These are phyloP conservation scores for Tolmerus cingulatus DNA, from an alignment of 2,888 invertebrate species.

Conservation along the genomic window DNA sequence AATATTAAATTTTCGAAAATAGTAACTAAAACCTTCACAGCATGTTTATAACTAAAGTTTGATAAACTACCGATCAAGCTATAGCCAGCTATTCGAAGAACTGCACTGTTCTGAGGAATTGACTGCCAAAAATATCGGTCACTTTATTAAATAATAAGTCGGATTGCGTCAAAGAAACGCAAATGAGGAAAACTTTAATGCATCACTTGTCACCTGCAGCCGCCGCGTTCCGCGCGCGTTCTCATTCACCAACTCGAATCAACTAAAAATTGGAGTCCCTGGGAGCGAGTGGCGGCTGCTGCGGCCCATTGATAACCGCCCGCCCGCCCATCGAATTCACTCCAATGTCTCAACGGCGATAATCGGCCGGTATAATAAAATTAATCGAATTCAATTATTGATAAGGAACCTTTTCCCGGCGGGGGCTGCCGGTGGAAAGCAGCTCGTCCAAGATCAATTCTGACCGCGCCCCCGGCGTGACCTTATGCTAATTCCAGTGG, in stretches of 20 bases:
- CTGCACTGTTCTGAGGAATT: background rate
- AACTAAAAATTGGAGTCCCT: background rate
- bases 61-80: background rate
- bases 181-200: background rate
- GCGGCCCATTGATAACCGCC: background rate
- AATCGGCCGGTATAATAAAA: constrained; percentile 10
- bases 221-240: background rate
- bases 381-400: constrained; percentile 27
- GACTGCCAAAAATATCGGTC: background rate
- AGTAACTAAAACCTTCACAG: background rate
- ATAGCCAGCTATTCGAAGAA: background rate
- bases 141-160: background rate
- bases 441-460: background rate
- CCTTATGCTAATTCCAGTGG: constrained; percentile 13
- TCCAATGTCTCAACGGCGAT: background rate
- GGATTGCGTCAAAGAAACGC: background rate
- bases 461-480: background rate
- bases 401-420: background rate
- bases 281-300: background rate
- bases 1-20: background rate
- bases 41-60: background rate
- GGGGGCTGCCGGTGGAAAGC: background rate
- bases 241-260: background rate
- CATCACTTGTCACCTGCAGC: background rate
- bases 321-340: background rate